phyloP scores from a whole-genome alignment of 2,113 vertebrate species.

The Silurus meridionalis region DNA sequence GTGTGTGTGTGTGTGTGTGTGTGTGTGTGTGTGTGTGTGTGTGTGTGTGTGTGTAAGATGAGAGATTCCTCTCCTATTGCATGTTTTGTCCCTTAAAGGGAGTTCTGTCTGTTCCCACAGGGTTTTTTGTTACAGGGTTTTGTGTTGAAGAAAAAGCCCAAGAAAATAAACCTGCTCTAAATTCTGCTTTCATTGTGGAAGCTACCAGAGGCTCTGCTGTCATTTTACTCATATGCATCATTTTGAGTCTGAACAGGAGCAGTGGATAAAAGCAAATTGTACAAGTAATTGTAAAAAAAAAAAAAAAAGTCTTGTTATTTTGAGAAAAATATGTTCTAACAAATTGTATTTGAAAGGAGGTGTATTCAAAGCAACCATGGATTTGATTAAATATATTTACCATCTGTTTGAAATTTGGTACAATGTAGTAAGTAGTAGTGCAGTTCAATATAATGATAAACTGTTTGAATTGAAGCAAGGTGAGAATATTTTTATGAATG shows the following conservation, averaged over 20 bases:
- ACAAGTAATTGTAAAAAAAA: not conserved
- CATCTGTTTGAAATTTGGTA: not conserved
- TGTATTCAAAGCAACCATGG: not conserved
- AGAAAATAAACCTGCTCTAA: not conserved
- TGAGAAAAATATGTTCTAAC: not conserved
- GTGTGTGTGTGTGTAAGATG: conserved; percentile 27
- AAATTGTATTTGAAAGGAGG: not conserved
- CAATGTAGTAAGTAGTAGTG: not conserved
- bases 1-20: conserved; percentile 11
- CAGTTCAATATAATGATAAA: not conserved
- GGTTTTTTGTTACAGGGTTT: conserved; percentile 32
- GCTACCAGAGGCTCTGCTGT: not conserved
- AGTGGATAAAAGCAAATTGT: not conserved
- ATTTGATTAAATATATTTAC: not conserved
- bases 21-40: conserved; percentile 26
- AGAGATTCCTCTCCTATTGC: conserved; percentile 8
- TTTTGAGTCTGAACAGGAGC: not conserved
- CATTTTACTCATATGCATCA: not conserved
- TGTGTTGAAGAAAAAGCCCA: conserved; percentile 32
- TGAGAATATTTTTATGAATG: not conserved
- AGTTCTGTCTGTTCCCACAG: conserved; percentile 24
- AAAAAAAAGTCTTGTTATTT: too few species aligned
- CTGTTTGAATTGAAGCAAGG: not conserved
- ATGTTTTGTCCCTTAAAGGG: conserved; percentile 22
- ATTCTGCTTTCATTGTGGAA: conserved; percentile 26